phyloP scores from a whole-genome alignment of 2,797 vertebrate species.

The Onychomys arenicola region DNA sequence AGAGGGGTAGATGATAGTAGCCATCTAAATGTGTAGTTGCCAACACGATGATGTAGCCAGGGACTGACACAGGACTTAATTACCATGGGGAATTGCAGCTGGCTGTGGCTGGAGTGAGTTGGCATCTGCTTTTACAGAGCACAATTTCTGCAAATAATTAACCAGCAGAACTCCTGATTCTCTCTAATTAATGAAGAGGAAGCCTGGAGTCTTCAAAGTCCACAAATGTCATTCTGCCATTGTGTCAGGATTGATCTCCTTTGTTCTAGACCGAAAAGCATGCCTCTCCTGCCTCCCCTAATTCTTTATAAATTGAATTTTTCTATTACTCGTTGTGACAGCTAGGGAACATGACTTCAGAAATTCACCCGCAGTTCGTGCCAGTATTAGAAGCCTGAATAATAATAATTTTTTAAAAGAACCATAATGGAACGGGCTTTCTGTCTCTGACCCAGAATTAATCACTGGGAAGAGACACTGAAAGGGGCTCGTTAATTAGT shows the following conservation, averaged over 20 bases:
- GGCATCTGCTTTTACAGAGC: conserved; percentile 78
- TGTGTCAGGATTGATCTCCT: conserved; percentile 73
- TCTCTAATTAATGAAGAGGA: conserved; percentile 83
- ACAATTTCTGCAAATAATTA: conserved; percentile 83
- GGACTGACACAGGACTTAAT: conserved; percentile 64
- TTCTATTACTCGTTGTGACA: conserved; percentile 81
- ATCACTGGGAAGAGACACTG: conserved; percentile 74
- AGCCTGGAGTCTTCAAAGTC: conserved; percentile 80
- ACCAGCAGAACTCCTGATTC: conserved; percentile 81
- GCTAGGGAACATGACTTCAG: conserved; percentile 81
- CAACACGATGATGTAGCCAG: not conserved
- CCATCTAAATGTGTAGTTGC: conserved; percentile 39
- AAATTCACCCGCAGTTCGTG: conserved; percentile 78
- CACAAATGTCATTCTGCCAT: conserved; percentile 76
- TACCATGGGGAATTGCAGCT: conserved; percentile 74
- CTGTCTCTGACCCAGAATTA: conserved; percentile 80
- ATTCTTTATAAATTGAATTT: conserved; percentile 81
- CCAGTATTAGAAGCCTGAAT: conserved; percentile 75
- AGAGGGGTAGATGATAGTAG: not conserved
- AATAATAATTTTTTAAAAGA: conserved; percentile 80
- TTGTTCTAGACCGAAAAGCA: conserved; percentile 66
- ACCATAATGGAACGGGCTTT: conserved; percentile 74
- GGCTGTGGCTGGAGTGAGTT: conserved; percentile 59
- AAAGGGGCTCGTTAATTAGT: conserved; percentile 75
- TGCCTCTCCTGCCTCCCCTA: conserved; percentile 72